phyloP scores from a whole-genome alignment of 2,888 invertebrate species.

The Ornithoptera priamus region DNA sequence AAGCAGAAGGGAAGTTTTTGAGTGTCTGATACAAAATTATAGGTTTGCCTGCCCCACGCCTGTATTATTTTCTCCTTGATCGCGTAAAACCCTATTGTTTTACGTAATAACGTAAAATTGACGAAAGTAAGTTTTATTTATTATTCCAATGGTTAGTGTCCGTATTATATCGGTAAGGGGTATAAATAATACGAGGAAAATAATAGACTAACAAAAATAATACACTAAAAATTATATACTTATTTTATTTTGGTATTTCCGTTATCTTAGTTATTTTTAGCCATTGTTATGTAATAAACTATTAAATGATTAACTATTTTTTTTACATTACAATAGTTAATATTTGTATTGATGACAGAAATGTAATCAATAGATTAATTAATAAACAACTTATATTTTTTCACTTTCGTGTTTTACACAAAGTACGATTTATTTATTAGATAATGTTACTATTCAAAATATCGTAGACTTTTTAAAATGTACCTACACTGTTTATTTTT shows the following conservation, averaged over 20 bases:
- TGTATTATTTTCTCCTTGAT: conserved; percentile 33
- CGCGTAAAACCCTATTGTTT: conserved; percentile 29
- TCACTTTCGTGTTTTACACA: too few species aligned
- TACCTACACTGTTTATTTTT: too few species aligned
- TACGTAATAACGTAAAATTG: conserved; percentile 12
- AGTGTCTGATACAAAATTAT: conserved; percentile 68
- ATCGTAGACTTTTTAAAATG: too few species aligned
- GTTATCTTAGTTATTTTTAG: background rate
- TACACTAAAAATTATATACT: background rate
- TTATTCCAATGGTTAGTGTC: background rate
- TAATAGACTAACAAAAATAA: background rate
- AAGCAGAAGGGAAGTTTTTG: conserved; percentile 51
- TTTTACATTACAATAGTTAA: too few species aligned
- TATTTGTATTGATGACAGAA: too few species aligned
- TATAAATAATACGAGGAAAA: background rate
- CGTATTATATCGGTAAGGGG: background rate
- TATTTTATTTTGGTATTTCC: background rate
- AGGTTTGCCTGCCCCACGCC: conserved; percentile 55
- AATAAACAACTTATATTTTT: too few species aligned
- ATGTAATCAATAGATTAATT: too few species aligned
- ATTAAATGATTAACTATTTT: too few species aligned
- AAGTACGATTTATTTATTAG: too few species aligned
- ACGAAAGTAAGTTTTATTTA: conserved; percentile 1
- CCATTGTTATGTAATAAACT: too few species aligned
- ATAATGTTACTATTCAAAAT: too few species aligned